Base-by-base conservation (phyloP, 1,140 invertebrate genomes). In the Aphaenogaster floridana region DNA sequence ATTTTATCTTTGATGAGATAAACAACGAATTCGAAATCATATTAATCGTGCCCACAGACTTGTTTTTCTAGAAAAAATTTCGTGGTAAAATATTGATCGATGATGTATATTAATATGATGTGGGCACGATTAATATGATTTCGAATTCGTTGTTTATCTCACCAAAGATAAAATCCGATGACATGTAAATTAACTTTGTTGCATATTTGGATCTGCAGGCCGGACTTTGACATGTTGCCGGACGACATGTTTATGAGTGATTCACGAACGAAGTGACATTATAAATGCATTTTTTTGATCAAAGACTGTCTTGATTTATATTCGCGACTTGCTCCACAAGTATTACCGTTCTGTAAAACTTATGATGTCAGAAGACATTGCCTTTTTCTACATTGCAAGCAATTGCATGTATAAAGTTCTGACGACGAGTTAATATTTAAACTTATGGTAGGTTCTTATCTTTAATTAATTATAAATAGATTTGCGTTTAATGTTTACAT, bases 1-100 rank as follows among this genome's bases (percentile, higher is more conserved):
- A 36, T 89, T 87, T 89, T 81, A 89, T 80, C 61, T 36, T 11
- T 28, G 8, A 2, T 13, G 21, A 39, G 88, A 81, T 81, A 86
- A 74, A 34, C 17, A 11, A 8, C 36, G 3, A 1, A 71, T 21
- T 39, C 4, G 39, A 69, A 52, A 59, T 89, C 28, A 36, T n/a
- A 50, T 15, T 63, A 89, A 84, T 48, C 34, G 59, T 48, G 52
- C 17, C 28, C 28, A 28, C 28, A 28, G 28, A 28, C 28, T 28
- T 28, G 28, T 28, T 28, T 28, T 28, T 28, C 28, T 28, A 28
- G 28, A 28, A 28, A 28, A 28, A 28, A 28, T 28, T 28, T 28
- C 28, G 28, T 28, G 28, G 28, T 28, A 28, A 28, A 28, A 28
- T 28, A 28, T 28, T 28, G 28, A 28, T 28, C 28, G 28, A 28